Conservation (phyloP, 2,888 invertebrate genomes). For the Liopterus haemorrhoidalis region DNA sequence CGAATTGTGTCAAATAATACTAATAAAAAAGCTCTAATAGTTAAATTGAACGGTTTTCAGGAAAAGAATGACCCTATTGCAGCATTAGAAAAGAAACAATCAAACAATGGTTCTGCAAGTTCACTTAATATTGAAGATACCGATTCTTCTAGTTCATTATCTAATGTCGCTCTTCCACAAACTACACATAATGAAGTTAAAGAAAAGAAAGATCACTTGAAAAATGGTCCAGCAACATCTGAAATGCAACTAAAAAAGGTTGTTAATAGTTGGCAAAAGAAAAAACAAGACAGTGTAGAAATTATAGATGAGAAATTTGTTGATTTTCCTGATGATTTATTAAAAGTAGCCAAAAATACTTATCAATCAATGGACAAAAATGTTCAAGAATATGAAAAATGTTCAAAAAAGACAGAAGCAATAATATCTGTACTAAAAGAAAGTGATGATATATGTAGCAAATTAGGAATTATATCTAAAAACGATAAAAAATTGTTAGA, state of each 20-base stretch:
- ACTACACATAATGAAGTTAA: too few relatives aligned
- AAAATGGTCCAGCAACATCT: too few relatives aligned
- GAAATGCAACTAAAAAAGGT: conserved; percentile 18
- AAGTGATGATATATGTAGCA: conserved; percentile 50
- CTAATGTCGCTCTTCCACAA: too few relatives aligned
- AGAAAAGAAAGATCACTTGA: too few relatives aligned
- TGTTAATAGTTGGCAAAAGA: conserved; percentile 13
- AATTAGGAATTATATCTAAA: conserved; percentile 36
- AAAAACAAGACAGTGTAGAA: conserved; percentile 32
- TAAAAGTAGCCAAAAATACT: conserved; percentile 37
- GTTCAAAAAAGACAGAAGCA: conserved; percentile 48
- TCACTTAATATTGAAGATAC: too few relatives aligned
- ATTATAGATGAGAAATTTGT: conserved; percentile 37
- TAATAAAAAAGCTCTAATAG: too few relatives aligned
- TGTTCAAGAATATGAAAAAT: conserved; percentile 47
- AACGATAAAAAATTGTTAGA: conserved; percentile 7
- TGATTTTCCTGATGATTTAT: conserved; percentile 36
- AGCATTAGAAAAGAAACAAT: too few relatives aligned
- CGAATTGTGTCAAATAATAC: too few relatives aligned
- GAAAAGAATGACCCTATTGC: too few relatives aligned
- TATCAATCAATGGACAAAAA: conserved; percentile 47
- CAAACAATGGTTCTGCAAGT: too few relatives aligned
- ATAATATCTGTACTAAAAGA: conserved; percentile 49
- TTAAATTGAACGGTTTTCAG: too few relatives aligned
- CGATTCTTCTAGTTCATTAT: too few relatives aligned